Base-by-base conservation (phyloP, 2,113 vertebrate species). In the Lagopus leucura region DNA sequence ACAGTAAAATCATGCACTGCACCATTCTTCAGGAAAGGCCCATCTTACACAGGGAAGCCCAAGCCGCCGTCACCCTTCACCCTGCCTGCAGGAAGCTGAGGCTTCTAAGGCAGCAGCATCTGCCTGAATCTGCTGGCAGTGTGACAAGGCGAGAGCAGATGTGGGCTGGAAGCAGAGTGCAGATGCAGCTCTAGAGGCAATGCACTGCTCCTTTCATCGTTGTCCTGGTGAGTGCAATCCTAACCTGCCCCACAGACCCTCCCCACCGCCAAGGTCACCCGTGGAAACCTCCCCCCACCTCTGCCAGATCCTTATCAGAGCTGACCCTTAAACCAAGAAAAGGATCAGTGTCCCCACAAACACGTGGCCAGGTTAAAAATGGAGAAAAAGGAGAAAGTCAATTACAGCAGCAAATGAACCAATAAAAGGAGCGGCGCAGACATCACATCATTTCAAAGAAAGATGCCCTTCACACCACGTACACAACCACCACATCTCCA, bases 211-310 rank as follows among this genome's bases (percentile, higher is more conserved):
- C 50, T 24, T 52, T 63, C 71, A 24, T 10, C 0, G 1, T 3
- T 58, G 9, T 22, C 38, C 43, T 21, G 11, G 8, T 36, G 18
- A 36, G 11, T 24, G 32, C 12, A 38, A 69, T 32, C 43, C 47
- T 45, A 27, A 2, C 3, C 30, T 43, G 21, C 52, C 38, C 36
- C 0, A 2, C 50, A 69, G 16, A 36, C 2, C 14, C n/a, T 47
- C 8, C 11, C 36, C 13, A 4, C 15, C 16, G 11, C 16, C 42
- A 36, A 7, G 11, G 15, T 22, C 10, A 21, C 9, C 34, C 34
- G 14, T 36, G 24, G n/a, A 69, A 72, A 65, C 32, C 17, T 36
- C 12, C 5, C 28, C 4, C 18, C 2, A 24, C 14, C 40, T 15
- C 5, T 10, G 9, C 3, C 25, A 48, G 25, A 40, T 21, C 34